These are phyloP conservation scores for Astropecten irregularis DNA, from an alignment of 53 echinoderm and acorn worm species.

Conservation along the genomic window DNA sequence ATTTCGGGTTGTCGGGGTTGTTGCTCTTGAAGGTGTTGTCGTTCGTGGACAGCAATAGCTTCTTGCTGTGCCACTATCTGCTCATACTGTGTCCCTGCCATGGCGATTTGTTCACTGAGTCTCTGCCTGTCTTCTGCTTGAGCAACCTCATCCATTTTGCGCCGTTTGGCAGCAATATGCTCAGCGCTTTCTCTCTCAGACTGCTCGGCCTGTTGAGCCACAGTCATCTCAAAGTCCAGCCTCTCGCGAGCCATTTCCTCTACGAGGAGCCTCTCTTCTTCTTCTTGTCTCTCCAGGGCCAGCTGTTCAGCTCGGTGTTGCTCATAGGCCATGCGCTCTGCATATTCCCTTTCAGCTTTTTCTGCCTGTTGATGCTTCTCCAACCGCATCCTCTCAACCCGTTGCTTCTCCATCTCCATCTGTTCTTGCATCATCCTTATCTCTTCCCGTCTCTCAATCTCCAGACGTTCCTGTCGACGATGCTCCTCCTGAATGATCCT, in stretches of 20 bases:
- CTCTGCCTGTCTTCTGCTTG: slow-evolving; percentile 3
- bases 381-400: neutral
- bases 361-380: slow-evolving; percentile 38
- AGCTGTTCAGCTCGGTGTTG: slow-evolving; percentile 22
- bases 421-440: slow-evolving; percentile 34
- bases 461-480: slow-evolving; percentile 34
- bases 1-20: neutral
- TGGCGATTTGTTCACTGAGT: slow-evolving; percentile 7
- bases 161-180: slow-evolving; percentile 27
- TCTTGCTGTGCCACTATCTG: slow-evolving; percentile 4
- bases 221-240: slow-evolving; percentile 47
- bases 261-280: slow-evolving; percentile 42
- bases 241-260: slow-evolving; percentile 38
- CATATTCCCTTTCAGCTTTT: slow-evolving; percentile 22
- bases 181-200: slow-evolving; percentile 23
- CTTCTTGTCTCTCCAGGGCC: slow-evolving; percentile 34
- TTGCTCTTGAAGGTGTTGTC: neutral
- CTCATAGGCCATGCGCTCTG: slow-evolving; percentile 33
- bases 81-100: slow-evolving; percentile 11
- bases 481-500: slow-evolving; percentile 41
- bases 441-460: slow-evolving; percentile 15
- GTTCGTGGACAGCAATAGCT: neutral
- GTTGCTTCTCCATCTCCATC: slow-evolving; percentile 18
- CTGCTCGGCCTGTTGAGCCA: slow-evolving; percentile 48
- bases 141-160: slow-evolving; percentile 29